Conservation (phyloP, 1,140 invertebrate genomes). For the Drosophila rufa region DNA sequence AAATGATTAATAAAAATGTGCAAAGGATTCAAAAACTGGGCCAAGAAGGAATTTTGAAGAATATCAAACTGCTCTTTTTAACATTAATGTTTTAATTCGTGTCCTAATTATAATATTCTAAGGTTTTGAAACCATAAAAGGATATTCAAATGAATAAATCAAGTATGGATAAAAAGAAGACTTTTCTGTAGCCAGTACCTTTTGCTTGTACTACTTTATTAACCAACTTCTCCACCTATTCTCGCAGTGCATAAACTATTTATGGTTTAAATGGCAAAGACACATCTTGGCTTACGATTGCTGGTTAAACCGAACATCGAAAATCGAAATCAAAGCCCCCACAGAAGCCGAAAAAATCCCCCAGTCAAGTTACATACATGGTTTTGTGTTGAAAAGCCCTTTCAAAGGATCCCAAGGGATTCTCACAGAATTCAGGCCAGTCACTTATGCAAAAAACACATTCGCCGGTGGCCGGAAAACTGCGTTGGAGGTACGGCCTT, state of each 20-base stretch:
- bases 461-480: slow-evolving; percentile 31
- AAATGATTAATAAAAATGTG: neutral
- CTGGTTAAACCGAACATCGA: neutral
- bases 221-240: neutral
- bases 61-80: too few species aligned
- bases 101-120: too few species aligned
- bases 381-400: neutral
- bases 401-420: neutral
- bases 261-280: slow-evolving; percentile 6
- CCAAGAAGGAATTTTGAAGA: neutral
- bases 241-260: slow-evolving; percentile 19
- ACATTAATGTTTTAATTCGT: too few species aligned
- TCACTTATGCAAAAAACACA: slow-evolving; percentile 67
- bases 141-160: too few species aligned
- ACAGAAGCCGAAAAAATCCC: slow-evolving; percentile 5
- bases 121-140: too few species aligned
- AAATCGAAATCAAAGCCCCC: slow-evolving; percentile 29
- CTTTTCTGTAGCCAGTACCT: too few species aligned
- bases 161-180: too few species aligned
- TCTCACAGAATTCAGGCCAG: slow-evolving; percentile 1
- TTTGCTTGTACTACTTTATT: too few species aligned
- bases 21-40: too few species aligned
- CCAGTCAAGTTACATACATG: too few species aligned
- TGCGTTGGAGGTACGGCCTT: slow-evolving; percentile 10
- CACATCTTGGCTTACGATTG: slow-evolving; percentile 14